Evolutionary conservation across 2,888 invertebrate species (phyloP).

Genomic region (Dione vanillae): DNA sequence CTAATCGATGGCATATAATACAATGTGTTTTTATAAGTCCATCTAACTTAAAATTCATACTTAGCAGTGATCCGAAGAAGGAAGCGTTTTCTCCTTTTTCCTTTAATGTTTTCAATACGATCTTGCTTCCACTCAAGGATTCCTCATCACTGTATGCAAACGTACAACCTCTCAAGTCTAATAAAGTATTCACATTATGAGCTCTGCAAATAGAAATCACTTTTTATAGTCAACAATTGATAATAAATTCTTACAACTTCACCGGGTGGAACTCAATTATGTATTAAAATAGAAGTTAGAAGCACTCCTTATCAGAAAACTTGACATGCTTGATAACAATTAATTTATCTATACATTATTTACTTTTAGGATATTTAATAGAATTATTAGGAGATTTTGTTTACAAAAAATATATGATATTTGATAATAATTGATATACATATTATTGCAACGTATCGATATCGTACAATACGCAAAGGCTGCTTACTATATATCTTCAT

Average conservation of each 20-base stretch:
- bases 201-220: constrained; percentile 63
- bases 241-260: constrained; percentile 49
- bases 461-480: neutral
- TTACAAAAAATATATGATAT: no score
- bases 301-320: constrained; percentile 70
- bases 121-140: constrained; percentile 83
- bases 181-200: constrained; percentile 82
- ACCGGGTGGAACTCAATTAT: constrained; percentile 61
- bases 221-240: constrained; percentile 4
- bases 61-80: constrained; percentile 84
- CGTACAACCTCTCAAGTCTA: constrained; percentile 83
- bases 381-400: neutral
- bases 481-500: no score
- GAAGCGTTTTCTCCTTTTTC: constrained; percentile 85
- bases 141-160: constrained; percentile 82
- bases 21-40: neutral
- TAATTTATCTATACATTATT: constrained; percentile 68
- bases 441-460: no score
- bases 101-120: constrained; percentile 80
- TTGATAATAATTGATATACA: no score
- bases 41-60: constrained; percentile 59
- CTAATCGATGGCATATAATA: no score
- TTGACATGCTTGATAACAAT: constrained; percentile 77
- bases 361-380: constrained; percentile 38
- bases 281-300: constrained; percentile 62